These are phyloP conservation scores for Drosophila trapezifrons DNA, from an alignment of 1,140 invertebrate species.

Conservation along the genomic window DNA sequence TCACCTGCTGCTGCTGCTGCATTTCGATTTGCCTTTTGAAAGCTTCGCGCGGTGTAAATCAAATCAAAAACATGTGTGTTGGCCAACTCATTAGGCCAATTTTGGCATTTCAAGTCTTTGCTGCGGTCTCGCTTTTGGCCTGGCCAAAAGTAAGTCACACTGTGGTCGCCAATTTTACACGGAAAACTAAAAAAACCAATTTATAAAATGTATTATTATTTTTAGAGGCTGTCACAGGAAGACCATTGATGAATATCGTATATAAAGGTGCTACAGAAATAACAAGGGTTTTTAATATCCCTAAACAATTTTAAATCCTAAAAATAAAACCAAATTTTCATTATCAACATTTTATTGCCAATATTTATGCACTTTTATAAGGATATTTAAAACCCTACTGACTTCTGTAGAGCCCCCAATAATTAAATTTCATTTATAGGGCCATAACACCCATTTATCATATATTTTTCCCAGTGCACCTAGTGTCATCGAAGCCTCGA, in stretches of 20 bases:
- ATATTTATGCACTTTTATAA: too few species aligned
- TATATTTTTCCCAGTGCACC: background rate
- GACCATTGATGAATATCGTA: too few species aligned
- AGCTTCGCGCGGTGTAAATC: constrained; percentile 32
- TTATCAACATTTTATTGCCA: too few species aligned
- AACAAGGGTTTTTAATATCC: too few species aligned
- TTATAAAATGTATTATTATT: background rate
- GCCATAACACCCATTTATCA: background rate
- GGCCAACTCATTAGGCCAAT: constrained; percentile 51
- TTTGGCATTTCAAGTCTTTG: constrained; percentile 37
- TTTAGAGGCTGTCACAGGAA: too few species aligned
- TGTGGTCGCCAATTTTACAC: constrained; percentile 21
- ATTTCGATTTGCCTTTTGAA: constrained; percentile 14
- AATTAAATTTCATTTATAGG: background rate
- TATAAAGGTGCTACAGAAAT: too few species aligned
- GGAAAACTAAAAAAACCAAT: background rate
- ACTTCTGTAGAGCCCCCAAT: too few species aligned
- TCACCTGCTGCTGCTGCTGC: constrained; percentile 51
- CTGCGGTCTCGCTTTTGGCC: constrained; percentile 31
- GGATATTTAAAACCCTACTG: too few species aligned
- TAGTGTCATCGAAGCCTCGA: constrained; percentile 11
- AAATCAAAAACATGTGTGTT: constrained; percentile 56
- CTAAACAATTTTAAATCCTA: too few species aligned
- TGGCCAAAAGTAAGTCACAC: constrained; percentile 24
- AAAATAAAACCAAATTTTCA: too few species aligned